Conservation (phyloP, 2,888 invertebrate species). For the Agrilus biguttatus region DNA sequence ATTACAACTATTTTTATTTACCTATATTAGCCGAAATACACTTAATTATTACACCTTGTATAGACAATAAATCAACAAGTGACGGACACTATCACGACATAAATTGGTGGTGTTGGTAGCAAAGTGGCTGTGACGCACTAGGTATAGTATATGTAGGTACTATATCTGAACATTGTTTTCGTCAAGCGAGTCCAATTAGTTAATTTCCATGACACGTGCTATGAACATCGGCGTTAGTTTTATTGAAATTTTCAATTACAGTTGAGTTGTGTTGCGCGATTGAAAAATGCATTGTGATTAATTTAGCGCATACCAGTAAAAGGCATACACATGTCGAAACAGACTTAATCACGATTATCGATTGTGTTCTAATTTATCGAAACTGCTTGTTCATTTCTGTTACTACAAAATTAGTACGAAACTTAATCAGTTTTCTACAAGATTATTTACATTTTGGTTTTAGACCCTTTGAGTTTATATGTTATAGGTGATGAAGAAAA, state of each 20-base stretch:
- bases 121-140: neutral
- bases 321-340: slow-evolving; percentile 20
- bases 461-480: too few relatives aligned
- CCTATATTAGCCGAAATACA: too few relatives aligned
- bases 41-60: too few relatives aligned
- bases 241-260: slow-evolving; percentile 26
- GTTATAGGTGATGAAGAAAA: too few relatives aligned
- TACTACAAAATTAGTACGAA: too few relatives aligned
- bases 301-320: slow-evolving; percentile 25
- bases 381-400: too few relatives aligned
- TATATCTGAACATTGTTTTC: slow-evolving; percentile 7
- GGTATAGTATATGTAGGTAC: slow-evolving; percentile 2
- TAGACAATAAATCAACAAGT: too few relatives aligned
- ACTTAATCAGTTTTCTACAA: too few relatives aligned
- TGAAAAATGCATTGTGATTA: slow-evolving; percentile 27
- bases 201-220: slow-evolving; percentile 18
- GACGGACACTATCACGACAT: too few relatives aligned
- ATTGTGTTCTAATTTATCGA: slow-evolving; percentile 11
- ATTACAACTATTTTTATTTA: too few relatives aligned
- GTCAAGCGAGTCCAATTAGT: slow-evolving; percentile 14
- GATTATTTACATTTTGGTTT: too few relatives aligned
- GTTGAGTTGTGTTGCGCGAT: slow-evolving; percentile 22
- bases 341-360: slow-evolving; percentile 26
- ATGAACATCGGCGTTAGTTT: slow-evolving; percentile 24
- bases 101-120: too few relatives aligned